A percentile compares a stretch with the other conserved stretches of the same genome.
These are phyloP conservation scores for Cancer borealis DNA, from an alignment of 2,888 invertebrate genomes.

Conservation along the genomic window DNA sequence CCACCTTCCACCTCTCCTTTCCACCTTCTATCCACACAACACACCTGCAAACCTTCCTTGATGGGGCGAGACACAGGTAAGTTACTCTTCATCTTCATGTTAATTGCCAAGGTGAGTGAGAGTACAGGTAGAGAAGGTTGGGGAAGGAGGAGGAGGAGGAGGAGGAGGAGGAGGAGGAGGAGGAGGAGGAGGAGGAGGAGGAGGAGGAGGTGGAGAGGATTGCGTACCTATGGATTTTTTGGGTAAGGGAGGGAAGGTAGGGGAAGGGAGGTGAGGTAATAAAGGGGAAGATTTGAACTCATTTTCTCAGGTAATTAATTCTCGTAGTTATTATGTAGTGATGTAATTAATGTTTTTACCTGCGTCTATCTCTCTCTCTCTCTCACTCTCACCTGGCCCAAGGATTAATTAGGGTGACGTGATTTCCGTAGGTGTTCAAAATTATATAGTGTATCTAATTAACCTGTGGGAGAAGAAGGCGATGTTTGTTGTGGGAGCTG, in stretches of 20 bases:
- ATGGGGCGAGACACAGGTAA: no score
- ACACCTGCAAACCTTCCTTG: no score
- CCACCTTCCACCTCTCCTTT: background rate
- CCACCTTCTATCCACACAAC: background rate
- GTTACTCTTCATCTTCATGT: background rate
- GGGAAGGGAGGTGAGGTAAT: background rate
- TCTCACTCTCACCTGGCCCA: background rate
- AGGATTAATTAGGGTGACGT: background rate
- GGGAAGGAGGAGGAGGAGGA: background rate
- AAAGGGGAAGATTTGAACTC: background rate
- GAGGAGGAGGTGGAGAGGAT: background rate
- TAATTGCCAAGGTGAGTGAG: constrained; percentile 27
- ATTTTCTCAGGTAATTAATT: constrained; percentile 6
- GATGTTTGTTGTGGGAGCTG: background rate
- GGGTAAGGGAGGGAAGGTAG: background rate
- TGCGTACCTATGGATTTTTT: background rate
- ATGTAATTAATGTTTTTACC: constrained; percentile 6
- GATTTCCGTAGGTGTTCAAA: constrained; percentile 8
- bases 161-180: background rate
- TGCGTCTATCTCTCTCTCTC: background rate
- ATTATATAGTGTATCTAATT: constrained; percentile 9
- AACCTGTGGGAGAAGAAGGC: constrained; percentile 16
- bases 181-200: background rate
- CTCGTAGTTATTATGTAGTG: constrained; percentile 1
- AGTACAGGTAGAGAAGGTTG: background rate